phyloP scores from a whole-genome alignment of 2,888 invertebrate species.

The Mystacides longicornis region DNA sequence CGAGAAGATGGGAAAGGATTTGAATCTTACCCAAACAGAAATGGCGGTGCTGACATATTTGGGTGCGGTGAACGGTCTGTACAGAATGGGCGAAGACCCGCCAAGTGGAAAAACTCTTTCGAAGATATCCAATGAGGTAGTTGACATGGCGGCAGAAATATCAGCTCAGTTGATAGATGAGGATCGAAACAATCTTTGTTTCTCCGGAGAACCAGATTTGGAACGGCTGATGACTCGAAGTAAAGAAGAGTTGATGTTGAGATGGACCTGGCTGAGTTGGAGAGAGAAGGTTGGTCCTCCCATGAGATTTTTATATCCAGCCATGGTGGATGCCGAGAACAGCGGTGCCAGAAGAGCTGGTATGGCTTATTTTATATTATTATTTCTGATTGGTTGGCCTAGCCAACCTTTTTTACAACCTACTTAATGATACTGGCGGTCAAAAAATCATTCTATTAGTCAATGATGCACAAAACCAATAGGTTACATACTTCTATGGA shows the following conservation, averaged over 20 bases:
- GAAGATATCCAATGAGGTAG: conserved; percentile 1
- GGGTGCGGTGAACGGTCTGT: neutral
- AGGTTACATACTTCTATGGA: no score
- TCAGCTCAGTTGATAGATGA: neutral
- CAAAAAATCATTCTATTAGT: neutral
- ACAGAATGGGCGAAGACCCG: neutral
- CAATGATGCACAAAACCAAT: no score
- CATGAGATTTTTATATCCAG: conserved; percentile 48
- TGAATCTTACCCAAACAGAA: neutral
- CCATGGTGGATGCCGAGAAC: conserved; percentile 54
- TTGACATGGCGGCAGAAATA: conserved; percentile 5
- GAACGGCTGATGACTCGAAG: conserved; percentile 50
- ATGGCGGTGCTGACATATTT: neutral
- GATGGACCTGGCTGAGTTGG: conserved; percentile 62
- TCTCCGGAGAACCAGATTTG: conserved; percentile 56
- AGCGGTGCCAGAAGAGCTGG: conserved; percentile 56
- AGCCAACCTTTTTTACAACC: neutral
- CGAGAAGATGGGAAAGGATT: conserved; percentile 16
- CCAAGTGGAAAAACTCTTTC: neutral
- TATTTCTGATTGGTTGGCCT: no score
- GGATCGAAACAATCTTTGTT: conserved; percentile 36
- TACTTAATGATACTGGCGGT: neutral
- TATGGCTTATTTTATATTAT: conserved; percentile 31
- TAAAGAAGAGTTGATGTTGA: conserved; percentile 42
- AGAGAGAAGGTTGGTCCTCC: conserved; percentile 52